Evolutionary conservation across 2,888 invertebrate genomes (phyloP), one percentile per base, ranked within the genome.

Genomic region (Sarcophaga subvicina): DNA sequence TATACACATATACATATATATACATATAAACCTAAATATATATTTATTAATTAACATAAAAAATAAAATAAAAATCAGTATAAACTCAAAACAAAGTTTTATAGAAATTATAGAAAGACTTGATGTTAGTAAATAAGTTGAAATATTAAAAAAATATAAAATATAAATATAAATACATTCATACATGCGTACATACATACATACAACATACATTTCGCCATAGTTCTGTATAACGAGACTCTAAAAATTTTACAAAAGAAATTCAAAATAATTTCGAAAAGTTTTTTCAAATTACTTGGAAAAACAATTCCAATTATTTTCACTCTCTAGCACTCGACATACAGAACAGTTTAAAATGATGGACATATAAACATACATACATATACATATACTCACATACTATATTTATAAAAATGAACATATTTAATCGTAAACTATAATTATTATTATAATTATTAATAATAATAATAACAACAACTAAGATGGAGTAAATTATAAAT

Each of bases 51-150:
- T 22, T 22, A 70, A 47, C 14, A 70, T 49, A 72, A n/a, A 60
- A n/a, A 49, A 69, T n/a, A 62, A 77, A 22, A 60, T 22, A 2
- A 59, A 77, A 17, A 49, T 59, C 20, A 54, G 54, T 25, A 70
- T 4, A 25, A 66, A 71, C 5, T 17, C 75, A 77, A 72, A 22
- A 62, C 45, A 69, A 77, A 75, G 79, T 84, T 87, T 87, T 84
- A 87, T 87, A 87, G 87, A 87, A 85, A 87, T 80, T 64, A 87
- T 81, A 87, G 84, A 84, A 87, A 87, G 87, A 87, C 87, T 87
- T 87, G 79, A 87, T 87, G 87, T 87, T 87, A 87, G 87, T 79
- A 64, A 67, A 72, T 84, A 87, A 87, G 79, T 73, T 76, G 49
- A 78, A 81, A 62, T 62, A 27, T 64, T 47, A 11, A 67, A 20